Evolutionary conservation across 1,140 invertebrate species (phyloP), one percentile per base, ranked within the genome.

Genomic region (Drosophila guanche): DNA sequence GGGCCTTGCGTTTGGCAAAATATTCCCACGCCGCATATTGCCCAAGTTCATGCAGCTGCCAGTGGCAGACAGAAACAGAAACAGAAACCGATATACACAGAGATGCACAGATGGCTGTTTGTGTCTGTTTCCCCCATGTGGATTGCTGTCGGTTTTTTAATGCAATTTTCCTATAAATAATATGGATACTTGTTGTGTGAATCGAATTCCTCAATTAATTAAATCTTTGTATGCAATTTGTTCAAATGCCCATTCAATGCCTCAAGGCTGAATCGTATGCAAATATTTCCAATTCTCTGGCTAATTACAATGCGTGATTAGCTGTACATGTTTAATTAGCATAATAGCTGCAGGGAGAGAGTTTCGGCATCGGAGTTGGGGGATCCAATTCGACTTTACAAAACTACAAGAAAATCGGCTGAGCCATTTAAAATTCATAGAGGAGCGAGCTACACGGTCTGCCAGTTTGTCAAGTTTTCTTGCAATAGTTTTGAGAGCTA

Each of bases 31-130:
- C 81, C 72, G 62, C 50, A 46, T 37, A 54, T 33, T 47, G 50
- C 61, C 58, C 81, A 85, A 86, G 77, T 75, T 74, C 81, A 70
- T 51, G 55, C 75, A 76, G 65, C 62, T 79, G 59, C 67, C 47
- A 43, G 41, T 33, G 52, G 40, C 8, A 45, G 66, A 55, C 48
- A 62, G 43, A 48, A 53, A 58, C 48, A 72, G 59, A 53, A 51
- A 57, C 5, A 27, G 25, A 0, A 27, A 1, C 0, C 42, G 16
- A 54, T 23, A 22, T 8, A 29, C 22, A 50, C 25, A 41, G 52
- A 60, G 63, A 69, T 76, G 59, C 54, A 45, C 68, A 74, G 52
- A 73, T 72, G 59, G 41, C 46, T 61, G n/a, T 27, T 25, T 33
- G 40, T 50, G 55, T 61, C 22, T 54, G 37, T 43, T 41, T 48